These are phyloP conservation scores for Neodiprion lecontei DNA, from an alignment of 1,140 invertebrate species.

Conservation along the genomic window DNA sequence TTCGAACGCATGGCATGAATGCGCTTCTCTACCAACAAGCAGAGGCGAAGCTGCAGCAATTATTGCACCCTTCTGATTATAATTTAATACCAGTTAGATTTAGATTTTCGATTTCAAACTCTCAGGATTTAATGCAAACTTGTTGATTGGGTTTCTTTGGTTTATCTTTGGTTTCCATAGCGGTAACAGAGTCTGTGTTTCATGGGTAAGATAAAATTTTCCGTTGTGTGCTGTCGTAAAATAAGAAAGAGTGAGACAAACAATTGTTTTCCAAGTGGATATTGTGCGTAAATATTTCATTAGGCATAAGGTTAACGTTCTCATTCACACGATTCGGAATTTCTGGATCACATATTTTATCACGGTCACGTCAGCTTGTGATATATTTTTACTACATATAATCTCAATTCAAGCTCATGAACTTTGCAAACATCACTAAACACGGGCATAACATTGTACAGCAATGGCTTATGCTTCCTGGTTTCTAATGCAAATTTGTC, in stretches of 20 bases:
- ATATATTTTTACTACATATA: neutral
- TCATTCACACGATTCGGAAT: neutral
- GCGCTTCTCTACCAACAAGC: slow-evolving; percentile 78
- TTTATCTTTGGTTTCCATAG: too few species aligned
- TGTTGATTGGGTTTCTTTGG: neutral
- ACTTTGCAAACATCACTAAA: too few species aligned
- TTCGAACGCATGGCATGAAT: slow-evolving; percentile 78
- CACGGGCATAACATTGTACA: too few species aligned
- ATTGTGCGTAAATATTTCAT: too few species aligned
- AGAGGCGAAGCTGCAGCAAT: slow-evolving; percentile 85
- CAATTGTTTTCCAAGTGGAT: too few species aligned
- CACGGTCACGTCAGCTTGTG: neutral
- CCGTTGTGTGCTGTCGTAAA: too few species aligned
- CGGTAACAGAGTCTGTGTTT: too few species aligned
- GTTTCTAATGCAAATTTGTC: too few species aligned
- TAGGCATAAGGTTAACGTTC: neutral
- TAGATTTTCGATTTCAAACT: neutral
- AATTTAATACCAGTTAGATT: slow-evolving; percentile 17
- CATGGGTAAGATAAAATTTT: too few species aligned
- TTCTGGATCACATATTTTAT: neutral
- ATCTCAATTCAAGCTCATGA: too few species aligned
- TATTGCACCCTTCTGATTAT: slow-evolving; percentile 62
- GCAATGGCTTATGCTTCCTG: too few species aligned
- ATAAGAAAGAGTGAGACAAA: too few species aligned
- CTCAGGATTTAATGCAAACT: neutral